Evolutionary conservation across 1,140 invertebrate genomes (phyloP).

Genomic region (Neocloeon triangulifer): DNA sequence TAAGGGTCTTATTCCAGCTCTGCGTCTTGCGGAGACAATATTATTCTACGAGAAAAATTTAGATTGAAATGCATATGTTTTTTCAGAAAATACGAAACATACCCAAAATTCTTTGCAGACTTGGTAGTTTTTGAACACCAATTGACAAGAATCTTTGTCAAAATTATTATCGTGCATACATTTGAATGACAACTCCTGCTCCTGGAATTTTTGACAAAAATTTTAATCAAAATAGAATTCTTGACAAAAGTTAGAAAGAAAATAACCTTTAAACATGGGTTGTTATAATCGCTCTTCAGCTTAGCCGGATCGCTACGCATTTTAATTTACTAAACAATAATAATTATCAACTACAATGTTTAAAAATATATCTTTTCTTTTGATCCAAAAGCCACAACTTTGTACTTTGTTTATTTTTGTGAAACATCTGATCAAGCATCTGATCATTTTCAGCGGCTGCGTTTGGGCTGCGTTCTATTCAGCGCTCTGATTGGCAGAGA

Average conservation of each 20-base stretch:
- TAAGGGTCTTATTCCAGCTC: constrained; percentile 9
- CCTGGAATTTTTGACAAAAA: constrained; percentile 3
- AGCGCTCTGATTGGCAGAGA: too few relatives aligned
- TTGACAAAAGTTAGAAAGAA: background rate
- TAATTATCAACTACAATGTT: too few relatives aligned
- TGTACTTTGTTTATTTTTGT: too few relatives aligned
- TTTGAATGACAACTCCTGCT: constrained; percentile 7
- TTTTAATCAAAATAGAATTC: background rate
- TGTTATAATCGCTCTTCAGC: constrained; percentile 2
- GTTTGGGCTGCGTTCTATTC: too few relatives aligned
- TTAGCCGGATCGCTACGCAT: too few relatives aligned
- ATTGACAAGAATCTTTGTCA: constrained; percentile 6
- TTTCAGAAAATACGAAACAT: constrained; percentile 2
- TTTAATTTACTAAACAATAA: too few relatives aligned
- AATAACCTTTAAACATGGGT: constrained; percentile 4
- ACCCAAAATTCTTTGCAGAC: constrained; percentile 11
- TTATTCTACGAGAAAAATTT: constrained; percentile 8
- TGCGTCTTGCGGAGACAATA: constrained; percentile 7
- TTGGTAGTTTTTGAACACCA: constrained; percentile 10
- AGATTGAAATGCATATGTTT: constrained; percentile 4
- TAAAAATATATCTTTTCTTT: too few relatives aligned
- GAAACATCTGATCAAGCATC: too few relatives aligned
- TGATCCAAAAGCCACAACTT: too few relatives aligned
- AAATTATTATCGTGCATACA: constrained; percentile 7
- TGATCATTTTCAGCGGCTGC: too few relatives aligned